Percentiles rank a stretch among this genome's conserved stretches.
phyloP scores from a whole-genome alignment of 2,797 vertebrate genomes.

The Arremon brunneinucha region DNA sequence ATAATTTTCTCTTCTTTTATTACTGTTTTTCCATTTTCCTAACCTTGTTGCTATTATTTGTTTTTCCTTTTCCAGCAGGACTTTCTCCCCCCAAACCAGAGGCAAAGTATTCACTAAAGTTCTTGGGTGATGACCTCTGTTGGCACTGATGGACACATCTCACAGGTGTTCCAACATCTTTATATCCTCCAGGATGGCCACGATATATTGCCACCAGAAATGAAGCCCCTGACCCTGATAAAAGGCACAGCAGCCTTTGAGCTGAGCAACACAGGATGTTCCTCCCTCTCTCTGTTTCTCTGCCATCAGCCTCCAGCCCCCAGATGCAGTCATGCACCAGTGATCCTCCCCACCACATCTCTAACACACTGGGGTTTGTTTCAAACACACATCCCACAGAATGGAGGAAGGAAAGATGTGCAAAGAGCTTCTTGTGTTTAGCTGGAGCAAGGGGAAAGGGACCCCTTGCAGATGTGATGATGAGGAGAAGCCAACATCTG shows the following conservation, averaged over 20 bases:
- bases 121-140: neutral
- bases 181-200: neutral
- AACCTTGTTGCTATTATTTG: neutral
- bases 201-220: neutral
- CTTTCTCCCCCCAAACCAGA: neutral
- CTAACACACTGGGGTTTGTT: neutral
- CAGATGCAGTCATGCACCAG: neutral
- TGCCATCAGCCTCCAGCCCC: neutral
- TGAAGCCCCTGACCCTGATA: neutral
- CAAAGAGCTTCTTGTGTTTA: neutral
- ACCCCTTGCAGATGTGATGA: neutral
- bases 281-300: neutral
- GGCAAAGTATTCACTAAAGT: neutral
- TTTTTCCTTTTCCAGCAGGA: neutral
- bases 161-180: neutral
- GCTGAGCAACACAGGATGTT: neutral
- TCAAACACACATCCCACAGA: neutral
- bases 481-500: neutral
- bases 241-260: neutral
- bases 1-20: neutral
- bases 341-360: neutral
- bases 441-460: neutral
- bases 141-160: neutral
- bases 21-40: neutral
- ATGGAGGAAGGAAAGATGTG: neutral